Evolutionary conservation across 2,888 invertebrate species (phyloP).

Genomic region (Drosophila histrio): DNA sequence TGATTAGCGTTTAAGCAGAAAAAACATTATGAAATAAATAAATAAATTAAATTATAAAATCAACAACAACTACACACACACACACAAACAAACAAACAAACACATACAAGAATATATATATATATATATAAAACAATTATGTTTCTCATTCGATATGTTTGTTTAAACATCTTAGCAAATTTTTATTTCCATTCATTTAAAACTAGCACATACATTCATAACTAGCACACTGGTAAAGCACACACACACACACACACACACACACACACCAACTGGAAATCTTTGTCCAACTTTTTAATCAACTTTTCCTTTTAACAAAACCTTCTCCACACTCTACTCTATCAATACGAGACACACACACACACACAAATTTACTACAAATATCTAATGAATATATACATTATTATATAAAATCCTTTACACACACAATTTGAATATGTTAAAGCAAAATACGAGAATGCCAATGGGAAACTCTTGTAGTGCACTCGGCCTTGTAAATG

Average conservation of each 20-base stretch:
- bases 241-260: not conserved
- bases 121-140: conserved; percentile 42
- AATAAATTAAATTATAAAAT: conserved; percentile 10
- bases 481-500: conserved; percentile 7
- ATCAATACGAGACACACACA: conserved; percentile 31
- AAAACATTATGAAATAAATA: conserved; percentile 36
- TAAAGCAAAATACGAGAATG: conserved; percentile 14
- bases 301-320: conserved; percentile 20
- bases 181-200: conserved; percentile 10
- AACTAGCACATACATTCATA: conserved; percentile 10
- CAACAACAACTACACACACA: conserved; percentile 36
- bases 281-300: conserved; percentile 2
- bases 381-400: conserved; percentile 26
- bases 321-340: conserved; percentile 10
- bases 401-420: conserved; percentile 23
- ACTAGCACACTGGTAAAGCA: conserved; percentile 29
- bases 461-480: not conserved
- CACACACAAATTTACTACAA: conserved; percentile 35
- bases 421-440: conserved; percentile 32
- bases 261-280: conserved; percentile 12
- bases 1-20: conserved; percentile 80
- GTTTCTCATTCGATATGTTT: conserved; percentile 43
- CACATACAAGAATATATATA: conserved; percentile 32
- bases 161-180: conserved; percentile 7
- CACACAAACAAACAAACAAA: conserved; percentile 35